phyloP scores from a whole-genome alignment of 2,888 invertebrate genomes.

The Drosophila mercatorum region DNA sequence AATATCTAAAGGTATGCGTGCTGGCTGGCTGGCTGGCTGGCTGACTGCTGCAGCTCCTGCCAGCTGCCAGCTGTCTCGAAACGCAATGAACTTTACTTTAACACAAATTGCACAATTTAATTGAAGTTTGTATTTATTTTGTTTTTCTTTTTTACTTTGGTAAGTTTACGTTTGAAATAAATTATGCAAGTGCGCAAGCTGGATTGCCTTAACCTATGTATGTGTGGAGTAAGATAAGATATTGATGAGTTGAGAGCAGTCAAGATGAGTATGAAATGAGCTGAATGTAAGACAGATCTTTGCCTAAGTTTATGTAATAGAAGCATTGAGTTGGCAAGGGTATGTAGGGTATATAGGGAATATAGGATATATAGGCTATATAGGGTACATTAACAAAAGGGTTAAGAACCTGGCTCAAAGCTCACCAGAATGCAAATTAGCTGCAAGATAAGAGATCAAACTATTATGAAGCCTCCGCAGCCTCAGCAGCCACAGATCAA shows the following conservation, averaged over 20 bases:
- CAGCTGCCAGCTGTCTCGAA: not conserved
- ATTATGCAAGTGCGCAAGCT: not conserved
- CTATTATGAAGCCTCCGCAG: not conserved
- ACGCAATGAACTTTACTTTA: constrained; percentile 2
- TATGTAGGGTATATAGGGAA: not conserved
- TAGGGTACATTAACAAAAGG: not conserved
- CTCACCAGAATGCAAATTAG: too few species aligned
- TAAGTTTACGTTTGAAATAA: constrained; percentile 3
- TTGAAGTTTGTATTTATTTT: constrained; percentile 4
- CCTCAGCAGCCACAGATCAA: not conserved
- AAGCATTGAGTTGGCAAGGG: too few species aligned
- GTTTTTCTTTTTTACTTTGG: too few species aligned
- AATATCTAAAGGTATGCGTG: constrained; percentile 4
- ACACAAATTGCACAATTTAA: constrained; percentile 12
- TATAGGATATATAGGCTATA: too few species aligned
- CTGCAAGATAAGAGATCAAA: not conserved
- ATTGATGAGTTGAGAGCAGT: too few species aligned
- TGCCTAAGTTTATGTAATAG: not conserved
- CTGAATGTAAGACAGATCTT: not conserved
- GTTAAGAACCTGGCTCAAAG: not conserved
- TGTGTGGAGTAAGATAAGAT: not conserved
- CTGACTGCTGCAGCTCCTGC: not conserved
- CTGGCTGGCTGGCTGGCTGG: not conserved
- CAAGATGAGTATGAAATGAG: not conserved
- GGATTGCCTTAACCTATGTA: not conserved